A percentile compares a stretch with the other conserved stretches of the same genome.
Evolutionary conservation across 2,797 vertebrate genomes (phyloP).

Genomic region (Labroides dimidiatus): DNA sequence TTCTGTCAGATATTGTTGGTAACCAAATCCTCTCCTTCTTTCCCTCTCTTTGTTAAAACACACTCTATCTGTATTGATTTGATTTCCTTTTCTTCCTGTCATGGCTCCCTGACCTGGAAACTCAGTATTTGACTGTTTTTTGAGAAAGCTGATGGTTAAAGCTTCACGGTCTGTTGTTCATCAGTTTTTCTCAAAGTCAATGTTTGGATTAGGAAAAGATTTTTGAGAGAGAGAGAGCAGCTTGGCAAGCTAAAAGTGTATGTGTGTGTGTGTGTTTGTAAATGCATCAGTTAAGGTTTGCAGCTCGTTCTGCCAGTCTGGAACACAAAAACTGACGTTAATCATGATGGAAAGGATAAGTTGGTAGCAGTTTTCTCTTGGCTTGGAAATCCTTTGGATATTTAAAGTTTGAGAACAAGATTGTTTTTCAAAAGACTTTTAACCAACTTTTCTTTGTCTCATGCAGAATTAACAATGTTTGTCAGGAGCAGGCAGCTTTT

Average conservation of each 20-base stretch:
- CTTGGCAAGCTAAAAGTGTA: background rate
- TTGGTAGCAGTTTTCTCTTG: background rate
- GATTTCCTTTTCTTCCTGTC: constrained; percentile 26
- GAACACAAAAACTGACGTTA: too few species aligned
- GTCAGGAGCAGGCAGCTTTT: too few species aligned
- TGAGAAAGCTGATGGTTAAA: constrained; percentile 1
- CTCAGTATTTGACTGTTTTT: constrained; percentile 24
- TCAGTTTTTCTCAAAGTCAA: constrained; percentile 22
- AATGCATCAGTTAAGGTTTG: background rate
- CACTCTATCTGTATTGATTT: constrained; percentile 39
- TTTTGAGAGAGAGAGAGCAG: background rate
- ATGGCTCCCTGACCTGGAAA: constrained; percentile 29
- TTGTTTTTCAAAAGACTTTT: too few species aligned
- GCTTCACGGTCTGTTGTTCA: constrained; percentile 5
- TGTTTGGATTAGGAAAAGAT: constrained; percentile 3
- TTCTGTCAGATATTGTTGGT: constrained; percentile 3
- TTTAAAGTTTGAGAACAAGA: too few species aligned
- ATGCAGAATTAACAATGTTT: too few species aligned
- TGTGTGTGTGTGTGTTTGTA: background rate
- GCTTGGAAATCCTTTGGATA: background rate
- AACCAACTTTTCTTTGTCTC: too few species aligned
- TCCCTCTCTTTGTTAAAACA: constrained; percentile 9
- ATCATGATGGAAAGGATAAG: background rate
- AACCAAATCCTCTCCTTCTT: background rate
- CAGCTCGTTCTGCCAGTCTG: background rate